Evolutionary conservation across 2,797 vertebrate species (phyloP).

Genomic region (Platalea minor): DNA sequence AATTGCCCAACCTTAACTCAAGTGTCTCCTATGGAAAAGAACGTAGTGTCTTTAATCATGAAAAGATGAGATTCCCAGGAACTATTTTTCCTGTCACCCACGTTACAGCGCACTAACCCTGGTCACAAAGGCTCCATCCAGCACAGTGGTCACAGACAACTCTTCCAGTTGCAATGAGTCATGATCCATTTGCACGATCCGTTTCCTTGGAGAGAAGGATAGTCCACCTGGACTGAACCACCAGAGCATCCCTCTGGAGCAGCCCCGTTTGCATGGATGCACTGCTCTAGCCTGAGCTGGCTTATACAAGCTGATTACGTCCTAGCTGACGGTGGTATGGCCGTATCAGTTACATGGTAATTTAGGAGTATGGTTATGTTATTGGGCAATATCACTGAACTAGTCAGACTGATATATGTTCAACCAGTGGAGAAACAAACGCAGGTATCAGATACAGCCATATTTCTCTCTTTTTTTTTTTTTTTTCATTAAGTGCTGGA

Average conservation of each 20-base stretch:
- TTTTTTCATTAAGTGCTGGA: not conserved
- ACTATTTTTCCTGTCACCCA: not conserved
- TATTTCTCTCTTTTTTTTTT: not conserved
- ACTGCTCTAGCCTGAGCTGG: not conserved
- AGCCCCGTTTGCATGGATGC: not conserved
- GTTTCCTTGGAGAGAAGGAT: not conserved
- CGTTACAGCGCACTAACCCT: fast-evolving
- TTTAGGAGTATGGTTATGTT: not conserved
- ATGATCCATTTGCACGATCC: not conserved
- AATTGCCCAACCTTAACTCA: not conserved
- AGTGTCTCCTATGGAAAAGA: slow-evolving; percentile 4
- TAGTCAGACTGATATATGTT: not conserved
- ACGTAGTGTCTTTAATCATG: not conserved
- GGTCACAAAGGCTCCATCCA: not conserved
- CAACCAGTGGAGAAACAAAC: not conserved
- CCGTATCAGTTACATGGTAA: not conserved
- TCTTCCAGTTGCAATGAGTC: not conserved
- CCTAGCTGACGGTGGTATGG: not conserved
- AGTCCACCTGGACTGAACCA: not conserved
- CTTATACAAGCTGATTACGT: not conserved
- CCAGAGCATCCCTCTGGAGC: not conserved
- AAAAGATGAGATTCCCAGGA: not conserved
- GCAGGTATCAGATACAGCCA: not conserved
- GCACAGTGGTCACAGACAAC: not conserved
- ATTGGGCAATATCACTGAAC: not conserved